Percentiles rank a stretch among this genome's conserved stretches.
Evolutionary conservation across 2,797 vertebrate genomes (phyloP).

Genomic region (Epinephelus coioides): DNA sequence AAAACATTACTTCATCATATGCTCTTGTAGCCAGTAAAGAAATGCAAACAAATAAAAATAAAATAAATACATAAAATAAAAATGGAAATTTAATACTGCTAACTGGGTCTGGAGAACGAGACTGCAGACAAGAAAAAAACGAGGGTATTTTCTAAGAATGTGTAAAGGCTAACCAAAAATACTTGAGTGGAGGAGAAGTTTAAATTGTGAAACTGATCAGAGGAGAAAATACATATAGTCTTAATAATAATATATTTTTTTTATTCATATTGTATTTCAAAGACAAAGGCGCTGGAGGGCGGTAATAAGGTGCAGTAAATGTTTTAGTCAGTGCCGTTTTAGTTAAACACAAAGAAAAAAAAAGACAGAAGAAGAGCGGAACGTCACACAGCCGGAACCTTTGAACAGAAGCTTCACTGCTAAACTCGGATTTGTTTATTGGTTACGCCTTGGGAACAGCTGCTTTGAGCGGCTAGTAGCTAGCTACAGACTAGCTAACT

Average conservation of each 20-base stretch:
- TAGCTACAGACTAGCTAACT: background rate
- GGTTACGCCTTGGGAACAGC: constrained; percentile 38
- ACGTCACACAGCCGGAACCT: constrained; percentile 43
- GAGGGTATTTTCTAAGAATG: no score
- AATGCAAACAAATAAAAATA: background rate
- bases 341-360: no score
- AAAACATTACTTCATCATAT: background rate
- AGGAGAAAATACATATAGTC: background rate
- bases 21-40: no score
- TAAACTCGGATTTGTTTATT: constrained; percentile 63
- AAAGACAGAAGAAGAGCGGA: background rate
- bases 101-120: no score
- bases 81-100: background rate
- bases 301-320: background rate
- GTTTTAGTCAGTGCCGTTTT: background rate
- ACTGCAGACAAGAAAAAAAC: no score
- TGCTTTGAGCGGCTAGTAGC: constrained; percentile 13
- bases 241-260: background rate
- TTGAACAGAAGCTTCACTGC: background rate
- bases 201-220: no score
- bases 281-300: background rate
- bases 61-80: background rate
- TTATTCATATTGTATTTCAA: background rate
- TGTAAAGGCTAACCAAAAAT: no score
- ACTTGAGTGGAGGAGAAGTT: background rate